Evolutionary conservation across 1,140 invertebrate species (phyloP), one percentile per base, ranked within the genome.

Genomic region (Achroia grisella): DNA sequence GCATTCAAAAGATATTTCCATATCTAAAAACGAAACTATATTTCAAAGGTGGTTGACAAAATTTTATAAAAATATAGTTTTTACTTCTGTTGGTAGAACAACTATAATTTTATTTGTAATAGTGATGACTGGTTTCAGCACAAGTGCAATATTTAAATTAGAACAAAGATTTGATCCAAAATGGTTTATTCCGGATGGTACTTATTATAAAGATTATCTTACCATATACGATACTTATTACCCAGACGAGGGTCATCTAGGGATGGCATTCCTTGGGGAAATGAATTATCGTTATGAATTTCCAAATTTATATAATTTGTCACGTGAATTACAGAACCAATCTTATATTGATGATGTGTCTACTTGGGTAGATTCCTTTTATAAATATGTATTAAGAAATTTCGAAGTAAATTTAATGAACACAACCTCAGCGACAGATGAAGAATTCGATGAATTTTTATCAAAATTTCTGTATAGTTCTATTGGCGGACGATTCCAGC

Each of bases 111-210:
- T 91, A 10, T 71, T 91, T 39, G 91, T 91, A 10, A 11, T 90
- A 17, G 59, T 71, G 12, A 71, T 91, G 41, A 80, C 89, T 10
- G 86, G 87, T 15, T 87, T 91, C 48, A 91, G 90, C 62, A 79
- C 90, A 32, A 76, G 89, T 62, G 89, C 91, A 14, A 79, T 89
- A 31, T 71, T 89, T 15, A 70, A 87, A 37, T 73, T 95, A 32
- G 88, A 92, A 68, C 92, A 94, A 71, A 90, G 91, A 76, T 95
- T 95, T 79, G 91, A 95, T 80, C 90, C 92, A 0, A 86, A 86
- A 5, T 94, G 93, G 92, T 94, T 95, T 71, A 87, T 94, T 42
- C 92, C 93, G 1, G 87, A 90, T 51, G 88, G 88, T 35, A 90
- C 91, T 1, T 92, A 94, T 66, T 87, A 92, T n/a, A 89, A 84